Conservation (phyloP, 1,140 invertebrate species). For the Drosophila lacteicornis region DNA sequence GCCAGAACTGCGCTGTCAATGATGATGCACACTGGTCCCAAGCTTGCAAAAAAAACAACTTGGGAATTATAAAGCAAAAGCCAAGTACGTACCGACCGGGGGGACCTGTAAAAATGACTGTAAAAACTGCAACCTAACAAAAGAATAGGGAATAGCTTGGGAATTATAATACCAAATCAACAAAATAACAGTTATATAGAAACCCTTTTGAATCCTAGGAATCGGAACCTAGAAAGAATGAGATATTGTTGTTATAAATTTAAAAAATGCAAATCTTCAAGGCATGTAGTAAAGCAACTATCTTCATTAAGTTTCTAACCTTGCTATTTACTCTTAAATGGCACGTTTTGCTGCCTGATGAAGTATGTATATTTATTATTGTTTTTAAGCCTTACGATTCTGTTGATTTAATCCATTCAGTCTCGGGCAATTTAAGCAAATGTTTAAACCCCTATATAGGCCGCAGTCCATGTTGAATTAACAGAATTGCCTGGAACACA, state of each 20-base stretch:
- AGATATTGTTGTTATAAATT: not conserved
- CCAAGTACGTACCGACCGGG: not conserved
- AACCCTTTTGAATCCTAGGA: no score
- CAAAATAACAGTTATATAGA: no score
- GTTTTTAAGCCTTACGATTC: not conserved
- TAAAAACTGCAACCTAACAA: not conserved
- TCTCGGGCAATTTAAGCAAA: constrained; percentile 6
- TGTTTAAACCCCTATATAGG: constrained; percentile 18
- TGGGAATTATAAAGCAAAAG: constrained; percentile 14
- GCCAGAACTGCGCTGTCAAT: constrained; percentile 46
- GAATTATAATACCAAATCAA: not conserved
- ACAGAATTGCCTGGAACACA: constrained; percentile 6
- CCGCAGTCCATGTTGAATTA: not conserved
- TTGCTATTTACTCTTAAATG: not conserved
- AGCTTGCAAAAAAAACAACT: not conserved
- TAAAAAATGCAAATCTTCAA: not conserved
- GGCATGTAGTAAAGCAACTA: no score
- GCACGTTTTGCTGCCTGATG: not conserved
- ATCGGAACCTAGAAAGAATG: not conserved
- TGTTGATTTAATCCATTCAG: constrained; percentile 28
- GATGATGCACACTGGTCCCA: constrained; percentile 39
- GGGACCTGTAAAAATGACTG: not conserved
- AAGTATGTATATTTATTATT: not conserved
- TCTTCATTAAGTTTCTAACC: not conserved
- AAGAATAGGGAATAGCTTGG: not conserved